Base-by-base conservation (phyloP, 2,797 vertebrate genomes). In the Hydrophis major region DNA sequence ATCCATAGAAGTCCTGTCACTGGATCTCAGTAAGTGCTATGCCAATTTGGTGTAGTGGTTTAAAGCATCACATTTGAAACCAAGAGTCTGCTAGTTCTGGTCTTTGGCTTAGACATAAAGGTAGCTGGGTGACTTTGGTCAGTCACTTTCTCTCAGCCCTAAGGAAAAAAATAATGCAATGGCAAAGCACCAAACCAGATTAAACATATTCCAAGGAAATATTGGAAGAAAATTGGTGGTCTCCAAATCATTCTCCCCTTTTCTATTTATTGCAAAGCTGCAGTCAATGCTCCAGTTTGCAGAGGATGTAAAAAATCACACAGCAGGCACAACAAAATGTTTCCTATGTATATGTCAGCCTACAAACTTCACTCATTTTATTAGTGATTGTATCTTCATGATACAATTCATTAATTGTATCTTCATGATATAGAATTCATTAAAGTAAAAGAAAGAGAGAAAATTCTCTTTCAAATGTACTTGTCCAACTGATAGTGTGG, bases 201-300 rank as follows among this genome's bases (percentile, higher is more conserved):
- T 95, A 95, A 95, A 95, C 95, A 16, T n/a, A 69, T 69, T 69
- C 32, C 66, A 69, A 63, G 27, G 61, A 69, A 69, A 69, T 16
- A 12, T 96, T 94, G 83, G 91, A 93, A 56, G 88, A 95, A 96
- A 95, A 92, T 95, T 93, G 61, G 93, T 94, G 94, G 92, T 92
- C 96, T 93, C 95, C 95, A 96, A 53, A 93, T 94, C 96, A 96
- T 93, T 94, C 95, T 96, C 86, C 89, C 83, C 63, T 91, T 96
- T 92, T 90, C 93, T 95, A 87, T 89, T 95, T 88, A 96, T 69
- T 94, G 93, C 93, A 96, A 92, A 94, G 91, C 95, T 95, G 95
- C 88, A 93, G 91, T 94, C 95, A 95, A 89, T 92, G 95, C 37
- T 42, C 74, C 74, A 42, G 74, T 83, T 78, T 78, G 10, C 37